Percentiles rank a stretch among this genome's conserved stretches.
Evolutionary conservation across 2,888 invertebrate species (phyloP).

Genomic region (Protodeltote pygarga): DNA sequence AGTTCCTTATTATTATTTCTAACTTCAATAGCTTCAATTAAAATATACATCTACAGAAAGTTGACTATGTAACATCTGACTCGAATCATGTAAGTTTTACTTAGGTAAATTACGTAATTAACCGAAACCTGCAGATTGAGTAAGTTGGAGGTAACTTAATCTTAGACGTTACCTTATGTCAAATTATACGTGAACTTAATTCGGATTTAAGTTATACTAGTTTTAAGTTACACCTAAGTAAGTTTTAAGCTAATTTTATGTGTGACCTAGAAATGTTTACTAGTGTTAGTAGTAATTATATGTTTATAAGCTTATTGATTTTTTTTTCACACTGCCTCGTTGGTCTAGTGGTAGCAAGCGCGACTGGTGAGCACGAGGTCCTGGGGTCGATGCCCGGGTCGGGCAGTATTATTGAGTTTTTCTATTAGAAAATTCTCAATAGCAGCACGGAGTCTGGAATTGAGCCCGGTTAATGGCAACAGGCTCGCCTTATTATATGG

Average conservation of each 20-base stretch:
- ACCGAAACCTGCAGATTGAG: conserved; percentile 26
- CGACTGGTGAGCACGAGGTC: too few relatives aligned
- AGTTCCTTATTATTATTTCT: too few relatives aligned
- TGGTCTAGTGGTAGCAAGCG: too few relatives aligned
- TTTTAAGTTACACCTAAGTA: conserved; percentile 23
- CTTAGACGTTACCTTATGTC: conserved; percentile 37
- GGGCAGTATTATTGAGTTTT: too few relatives aligned
- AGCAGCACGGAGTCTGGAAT: too few relatives aligned
- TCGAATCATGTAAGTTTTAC: conserved; percentile 21
- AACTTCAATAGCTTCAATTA: too few relatives aligned
- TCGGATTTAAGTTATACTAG: conserved; percentile 14
- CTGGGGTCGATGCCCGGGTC: too few relatives aligned
- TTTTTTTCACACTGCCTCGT: neutral
- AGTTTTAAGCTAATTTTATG: conserved; percentile 20
- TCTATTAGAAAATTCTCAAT: too few relatives aligned
- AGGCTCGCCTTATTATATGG: too few relatives aligned
- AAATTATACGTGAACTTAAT: conserved; percentile 34
- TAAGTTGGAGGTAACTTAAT: conserved; percentile 38
- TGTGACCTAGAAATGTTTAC: conserved; percentile 1
- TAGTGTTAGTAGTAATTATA: conserved; percentile 2
- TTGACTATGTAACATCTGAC: neutral
- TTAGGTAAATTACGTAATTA: conserved; percentile 42
- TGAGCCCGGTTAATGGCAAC: too few relatives aligned
- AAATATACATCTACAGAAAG: conserved; percentile 7
- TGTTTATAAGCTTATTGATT: neutral